Evolutionary conservation across 2,888 invertebrate species (phyloP).

Genomic region (Polylopha cassiicola): DNA sequence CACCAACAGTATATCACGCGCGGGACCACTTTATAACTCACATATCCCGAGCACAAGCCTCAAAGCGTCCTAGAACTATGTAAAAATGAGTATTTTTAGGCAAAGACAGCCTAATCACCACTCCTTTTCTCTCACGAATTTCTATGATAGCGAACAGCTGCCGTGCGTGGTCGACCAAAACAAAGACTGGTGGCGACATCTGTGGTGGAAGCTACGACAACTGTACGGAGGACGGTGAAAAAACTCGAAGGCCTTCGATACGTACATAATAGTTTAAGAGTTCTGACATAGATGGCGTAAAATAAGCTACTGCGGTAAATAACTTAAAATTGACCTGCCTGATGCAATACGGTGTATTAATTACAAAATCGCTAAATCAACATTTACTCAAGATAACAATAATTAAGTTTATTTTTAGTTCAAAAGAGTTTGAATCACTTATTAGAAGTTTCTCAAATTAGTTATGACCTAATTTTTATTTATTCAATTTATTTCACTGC

Average conservation of each 20-base stretch:
- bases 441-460: too few relatives aligned
- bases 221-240: background rate
- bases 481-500: too few relatives aligned
- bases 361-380: too few relatives aligned
- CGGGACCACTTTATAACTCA: slow-evolving; percentile 49
- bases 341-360: too few relatives aligned
- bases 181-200: slow-evolving; percentile 65
- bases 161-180: slow-evolving; percentile 71
- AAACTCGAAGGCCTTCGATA: background rate
- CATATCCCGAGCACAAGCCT: slow-evolving; percentile 47
- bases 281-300: slow-evolving; percentile 14
- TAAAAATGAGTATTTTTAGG: slow-evolving; percentile 66
- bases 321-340: too few relatives aligned
- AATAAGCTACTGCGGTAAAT: too few relatives aligned
- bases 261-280: too few relatives aligned
- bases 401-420: too few relatives aligned
- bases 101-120: slow-evolving; percentile 74
- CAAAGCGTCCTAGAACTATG: slow-evolving; percentile 56
- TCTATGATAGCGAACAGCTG: slow-evolving; percentile 77
- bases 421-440: too few relatives aligned
- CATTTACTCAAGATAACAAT: too few relatives aligned
- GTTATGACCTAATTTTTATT: too few relatives aligned
- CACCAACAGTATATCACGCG: slow-evolving; percentile 57
- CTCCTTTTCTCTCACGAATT: slow-evolving; percentile 75
- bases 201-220: slow-evolving; percentile 26